Percentiles rank a stretch among this genome's conserved stretches.
Evolutionary conservation across 2,888 invertebrate species (phyloP).

Genomic region (Pollenia angustigena): DNA sequence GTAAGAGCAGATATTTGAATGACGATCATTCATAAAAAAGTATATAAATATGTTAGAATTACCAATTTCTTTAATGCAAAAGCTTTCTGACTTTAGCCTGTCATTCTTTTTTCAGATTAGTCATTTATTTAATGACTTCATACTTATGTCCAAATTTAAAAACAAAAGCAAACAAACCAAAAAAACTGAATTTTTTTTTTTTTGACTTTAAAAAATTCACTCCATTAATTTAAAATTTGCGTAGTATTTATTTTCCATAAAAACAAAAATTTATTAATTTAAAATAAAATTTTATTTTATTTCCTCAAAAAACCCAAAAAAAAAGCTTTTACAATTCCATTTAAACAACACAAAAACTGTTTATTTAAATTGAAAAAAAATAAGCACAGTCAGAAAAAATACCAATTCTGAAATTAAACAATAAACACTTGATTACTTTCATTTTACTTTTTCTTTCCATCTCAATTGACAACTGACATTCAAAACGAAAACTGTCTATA

Average conservation of each 20-base stretch:
- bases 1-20: too few species aligned
- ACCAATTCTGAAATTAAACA: conserved; percentile 15
- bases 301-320: neutral
- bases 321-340: conserved; percentile 30
- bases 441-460: conserved; percentile 1
- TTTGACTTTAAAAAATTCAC: conserved; percentile 29
- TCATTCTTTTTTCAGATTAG: too few species aligned
- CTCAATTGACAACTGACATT: conserved; percentile 50
- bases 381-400: neutral
- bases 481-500: conserved; percentile 48
- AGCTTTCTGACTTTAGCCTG: too few species aligned
- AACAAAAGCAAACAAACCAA: neutral
- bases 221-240: conserved; percentile 20
- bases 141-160: neutral
- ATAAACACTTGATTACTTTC: conserved; percentile 56
- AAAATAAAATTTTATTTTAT: neutral
- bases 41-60: too few species aligned
- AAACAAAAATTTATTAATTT: too few species aligned
- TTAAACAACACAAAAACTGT: conserved; percentile 3
- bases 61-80: too few species aligned
- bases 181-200: conserved; percentile 18
- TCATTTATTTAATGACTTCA: too few species aligned
- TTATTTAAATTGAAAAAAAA: conserved; percentile 22
- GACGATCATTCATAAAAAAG: too few species aligned
- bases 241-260: neutral